phyloP scores from a whole-genome alignment of 2,888 invertebrate species.

The Molanna angustata region DNA sequence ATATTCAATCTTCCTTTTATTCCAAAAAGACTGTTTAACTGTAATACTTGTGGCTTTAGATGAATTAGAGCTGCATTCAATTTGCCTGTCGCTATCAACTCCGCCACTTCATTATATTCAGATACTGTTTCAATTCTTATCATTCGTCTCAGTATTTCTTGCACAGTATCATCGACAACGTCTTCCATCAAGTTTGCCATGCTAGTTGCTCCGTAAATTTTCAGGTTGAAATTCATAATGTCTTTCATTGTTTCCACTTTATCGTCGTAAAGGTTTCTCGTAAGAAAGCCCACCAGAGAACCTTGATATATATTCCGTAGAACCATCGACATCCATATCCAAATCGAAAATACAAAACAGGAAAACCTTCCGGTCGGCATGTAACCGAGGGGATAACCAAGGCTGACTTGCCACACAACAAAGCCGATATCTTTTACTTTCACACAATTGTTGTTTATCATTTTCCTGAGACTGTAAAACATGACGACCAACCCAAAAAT shows the following conservation, averaged over 20 bases:
- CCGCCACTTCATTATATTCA: slow-evolving; percentile 11
- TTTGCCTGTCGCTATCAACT: slow-evolving; percentile 10
- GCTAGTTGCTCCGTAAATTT: slow-evolving; percentile 13
- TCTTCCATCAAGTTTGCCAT: slow-evolving; percentile 13
- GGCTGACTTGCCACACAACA: slow-evolving; percentile 20
- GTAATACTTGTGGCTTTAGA: slow-evolving; percentile 13
- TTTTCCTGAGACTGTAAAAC: slow-evolving; percentile 6
- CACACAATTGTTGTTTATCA: slow-evolving; percentile 18
- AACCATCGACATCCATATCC: slow-evolving; percentile 28
- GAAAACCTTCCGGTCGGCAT: slow-evolving; percentile 24
- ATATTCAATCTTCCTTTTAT: slow-evolving; percentile 16
- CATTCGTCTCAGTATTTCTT: slow-evolving; percentile 11
- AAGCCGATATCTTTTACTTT: slow-evolving; percentile 10
- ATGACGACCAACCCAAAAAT: slow-evolving; percentile 13
- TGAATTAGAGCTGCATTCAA: slow-evolving; percentile 9
- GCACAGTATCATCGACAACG: slow-evolving; percentile 15
- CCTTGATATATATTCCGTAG: slow-evolving; percentile 27
- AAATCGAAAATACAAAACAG: slow-evolving; percentile 20
- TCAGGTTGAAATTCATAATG: slow-evolving; percentile 14
- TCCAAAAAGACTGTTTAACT: slow-evolving; percentile 17
- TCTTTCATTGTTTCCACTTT: slow-evolving; percentile 22
- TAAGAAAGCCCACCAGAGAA: slow-evolving; percentile 25
- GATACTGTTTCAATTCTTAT: not conserved
- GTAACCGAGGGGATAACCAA: slow-evolving; percentile 15
- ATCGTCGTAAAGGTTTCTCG: slow-evolving; percentile 19